Conservation (phyloP, 2,797 vertebrate genomes). For the Galaxias olidus region DNA sequence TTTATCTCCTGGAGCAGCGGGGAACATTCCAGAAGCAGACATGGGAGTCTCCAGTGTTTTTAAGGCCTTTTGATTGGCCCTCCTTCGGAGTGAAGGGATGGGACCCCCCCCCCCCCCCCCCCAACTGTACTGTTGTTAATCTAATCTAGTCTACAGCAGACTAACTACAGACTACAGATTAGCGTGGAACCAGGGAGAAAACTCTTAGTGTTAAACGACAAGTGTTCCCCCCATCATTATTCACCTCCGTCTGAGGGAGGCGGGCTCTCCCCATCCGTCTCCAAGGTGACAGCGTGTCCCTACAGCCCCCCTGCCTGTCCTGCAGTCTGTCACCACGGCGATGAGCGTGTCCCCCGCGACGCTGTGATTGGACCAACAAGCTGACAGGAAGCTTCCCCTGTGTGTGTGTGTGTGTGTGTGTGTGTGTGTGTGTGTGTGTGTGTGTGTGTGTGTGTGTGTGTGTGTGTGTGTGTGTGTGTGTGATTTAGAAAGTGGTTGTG, state of each 20-base stretch:
- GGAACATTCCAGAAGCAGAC: not conserved
- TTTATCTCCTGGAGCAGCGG: no score
- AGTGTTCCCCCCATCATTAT: no score
- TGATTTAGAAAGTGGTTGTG: not conserved
- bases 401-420: not conserved
- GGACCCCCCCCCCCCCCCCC: no score
- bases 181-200: no score
- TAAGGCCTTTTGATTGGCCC: not conserved
- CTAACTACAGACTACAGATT: no score
- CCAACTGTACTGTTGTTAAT: no score
- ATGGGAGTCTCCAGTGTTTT: constrained; percentile 5
- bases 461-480: not conserved
- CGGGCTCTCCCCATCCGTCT: no score
- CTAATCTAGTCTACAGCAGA: no score
- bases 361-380: constrained; percentile 52
- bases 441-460: not conserved
- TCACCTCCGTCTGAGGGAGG: no score
- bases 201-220: no score
- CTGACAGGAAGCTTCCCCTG: constrained; percentile 35
- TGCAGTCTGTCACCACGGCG: constrained; percentile 55
- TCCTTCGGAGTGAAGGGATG: no score
- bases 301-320: constrained; percentile 54
- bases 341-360: constrained; percentile 51
- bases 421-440: constrained; percentile 11
- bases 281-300: constrained; percentile 33